Evolutionary conservation across 2,888 invertebrate species (phyloP), one percentile per base, ranked within the genome.

Genomic region (Unio delphinus): DNA sequence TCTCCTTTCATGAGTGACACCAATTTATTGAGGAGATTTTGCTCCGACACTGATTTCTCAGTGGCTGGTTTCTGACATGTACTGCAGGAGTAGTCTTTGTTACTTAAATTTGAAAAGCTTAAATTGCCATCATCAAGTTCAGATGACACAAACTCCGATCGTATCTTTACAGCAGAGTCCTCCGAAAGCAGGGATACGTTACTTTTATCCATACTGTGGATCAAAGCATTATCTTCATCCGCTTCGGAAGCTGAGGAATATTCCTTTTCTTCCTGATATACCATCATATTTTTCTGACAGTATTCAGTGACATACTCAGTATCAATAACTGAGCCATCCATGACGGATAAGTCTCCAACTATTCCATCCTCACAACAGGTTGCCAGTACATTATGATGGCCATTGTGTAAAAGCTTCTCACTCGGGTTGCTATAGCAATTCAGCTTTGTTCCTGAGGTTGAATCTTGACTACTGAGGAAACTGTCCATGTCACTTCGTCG

Each of bases 271-370:
- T 86, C 85, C 23, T 77, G 79, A 26, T 78, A 77, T 20, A 80
- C 80, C 60, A 77, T 73, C 61, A 78, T 60, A 23, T 83, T 77
- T 55, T 85, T 77, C 58, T 82, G 81, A 65, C 84, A 86, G 66
- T 87, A 86, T 64, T 87, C 86, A 4, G 84, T 80, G 7, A 88
- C 84, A 69, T 80, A 85, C 69, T 87, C 87, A 56, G 87, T 86
- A 70, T 89, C 88, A 5, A 88, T 82, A 5, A 88, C 80, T 1
- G 89, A 89, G 61, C 86, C 86, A 64, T 89, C 88, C 6, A 86
- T 75, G 26, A 83, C 80, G 0, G 88, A 88, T 11, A 88, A 76
- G 45, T 88, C 86, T 3, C 83, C 84, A 7, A 69, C 75, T 8
- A 84, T 78, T 15, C 75, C 76, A 34, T 75, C 79, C 45, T 80